A percentile compares a stretch with the other conserved stretches of the same genome.
phyloP scores from a whole-genome alignment of 2,888 invertebrate species.

The Blastobasis adustella region DNA sequence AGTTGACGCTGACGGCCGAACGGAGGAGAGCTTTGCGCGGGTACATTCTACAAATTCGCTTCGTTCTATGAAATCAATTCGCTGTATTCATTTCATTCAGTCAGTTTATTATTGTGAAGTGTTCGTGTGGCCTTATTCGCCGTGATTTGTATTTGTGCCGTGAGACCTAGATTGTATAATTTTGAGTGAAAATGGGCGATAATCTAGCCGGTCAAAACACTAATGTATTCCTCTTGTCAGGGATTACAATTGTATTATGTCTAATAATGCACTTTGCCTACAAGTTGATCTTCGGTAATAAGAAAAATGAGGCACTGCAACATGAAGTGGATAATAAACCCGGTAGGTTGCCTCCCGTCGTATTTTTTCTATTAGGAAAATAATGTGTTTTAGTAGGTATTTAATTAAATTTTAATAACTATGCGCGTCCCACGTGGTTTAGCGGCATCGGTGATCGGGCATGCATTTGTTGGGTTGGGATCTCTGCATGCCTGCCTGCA shows the following conservation, averaged over 20 bases:
- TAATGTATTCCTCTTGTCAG: conserved; percentile 41
- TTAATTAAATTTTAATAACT: no score
- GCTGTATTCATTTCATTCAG: conserved; percentile 15
- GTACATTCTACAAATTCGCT: no score
- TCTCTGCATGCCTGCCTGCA: background rate
- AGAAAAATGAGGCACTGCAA: conserved; percentile 48
- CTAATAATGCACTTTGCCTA: conserved; percentile 53
- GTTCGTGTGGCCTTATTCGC: no score
- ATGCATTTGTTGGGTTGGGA: background rate
- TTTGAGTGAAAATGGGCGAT: conserved; percentile 65
- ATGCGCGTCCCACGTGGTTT: no score
- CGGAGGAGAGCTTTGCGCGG: no score
- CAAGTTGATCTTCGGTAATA: conserved; percentile 49
- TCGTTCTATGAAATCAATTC: no score
- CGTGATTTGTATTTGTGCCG: no score
- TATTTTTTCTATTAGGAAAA: background rate
- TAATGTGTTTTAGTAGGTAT: no score
- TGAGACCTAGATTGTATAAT: conserved; percentile 38
- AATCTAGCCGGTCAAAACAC: conserved; percentile 47
- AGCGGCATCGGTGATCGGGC: no score
- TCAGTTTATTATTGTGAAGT: conserved; percentile 17
- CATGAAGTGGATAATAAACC: conserved; percentile 51
- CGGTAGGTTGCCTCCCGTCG: conserved; percentile 32
- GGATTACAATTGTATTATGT: conserved; percentile 45
- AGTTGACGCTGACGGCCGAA: no score